Percentiles rank a stretch among this genome's conserved stretches.
Conservation (phyloP, 2,888 invertebrate species). For the Lasioglossum morio region DNA sequence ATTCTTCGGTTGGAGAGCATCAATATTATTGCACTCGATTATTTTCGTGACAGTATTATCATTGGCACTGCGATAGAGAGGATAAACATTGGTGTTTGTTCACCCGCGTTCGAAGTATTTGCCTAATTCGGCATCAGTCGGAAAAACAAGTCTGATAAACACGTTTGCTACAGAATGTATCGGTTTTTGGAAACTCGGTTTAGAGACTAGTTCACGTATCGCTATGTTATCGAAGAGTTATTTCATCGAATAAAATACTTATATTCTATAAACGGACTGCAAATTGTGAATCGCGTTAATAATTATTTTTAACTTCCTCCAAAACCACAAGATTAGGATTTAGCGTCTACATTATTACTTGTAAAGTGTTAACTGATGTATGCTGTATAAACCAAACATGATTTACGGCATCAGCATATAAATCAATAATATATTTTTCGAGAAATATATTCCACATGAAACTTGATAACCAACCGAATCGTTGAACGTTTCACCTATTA, state of each 20-base stretch:
- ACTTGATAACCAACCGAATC: not conserved
- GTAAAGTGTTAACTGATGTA: too few species aligned
- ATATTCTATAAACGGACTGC: too few species aligned
- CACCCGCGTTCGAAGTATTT: not conserved
- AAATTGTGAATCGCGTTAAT: too few species aligned
- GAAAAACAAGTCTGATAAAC: not conserved
- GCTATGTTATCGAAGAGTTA: too few species aligned
- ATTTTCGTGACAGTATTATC: not conserved
- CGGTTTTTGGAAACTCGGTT: not conserved
- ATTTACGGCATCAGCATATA: too few species aligned
- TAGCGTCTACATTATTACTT: too few species aligned
- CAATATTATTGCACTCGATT: not conserved
- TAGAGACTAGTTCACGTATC: too few species aligned
- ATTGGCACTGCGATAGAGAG: not conserved
- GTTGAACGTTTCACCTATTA: not conserved
- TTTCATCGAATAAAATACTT: too few species aligned
- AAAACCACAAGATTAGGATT: too few species aligned
- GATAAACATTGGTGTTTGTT: not conserved
- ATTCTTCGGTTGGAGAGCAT: not conserved
- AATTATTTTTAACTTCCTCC: too few species aligned
- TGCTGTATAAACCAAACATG: too few species aligned
- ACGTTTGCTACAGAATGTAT: not conserved
- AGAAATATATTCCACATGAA: not conserved
- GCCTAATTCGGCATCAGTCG: not conserved
- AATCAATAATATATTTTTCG: not conserved